Evolutionary conservation across 2,888 invertebrate genomes (phyloP).

Genomic region (Agonopterix alstromeriana): DNA sequence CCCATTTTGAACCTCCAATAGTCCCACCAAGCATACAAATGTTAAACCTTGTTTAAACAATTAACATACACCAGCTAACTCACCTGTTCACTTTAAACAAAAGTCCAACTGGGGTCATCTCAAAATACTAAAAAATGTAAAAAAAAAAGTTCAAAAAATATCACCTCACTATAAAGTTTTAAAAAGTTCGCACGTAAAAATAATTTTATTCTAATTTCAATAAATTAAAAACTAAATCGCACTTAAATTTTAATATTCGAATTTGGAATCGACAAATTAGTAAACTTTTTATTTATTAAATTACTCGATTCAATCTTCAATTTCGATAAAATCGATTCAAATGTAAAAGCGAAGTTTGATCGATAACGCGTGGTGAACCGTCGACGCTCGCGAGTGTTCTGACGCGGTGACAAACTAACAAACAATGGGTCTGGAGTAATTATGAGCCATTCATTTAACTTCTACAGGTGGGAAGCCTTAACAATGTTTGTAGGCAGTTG

Average conservation of each 20-base stretch:
- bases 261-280: neutral
- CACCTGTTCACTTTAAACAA: conserved; percentile 79
- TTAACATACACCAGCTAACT: conserved; percentile 24
- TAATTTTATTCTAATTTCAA: conserved; percentile 11
- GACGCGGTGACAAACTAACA: conserved; percentile 33
- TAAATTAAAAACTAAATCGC: conserved; percentile 7
- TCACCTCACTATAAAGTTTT: neutral
- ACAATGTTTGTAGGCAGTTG: conserved; percentile 14
- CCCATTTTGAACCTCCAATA: conserved; percentile 10
- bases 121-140: conserved; percentile 12
- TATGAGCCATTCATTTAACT: conserved; percentile 22
- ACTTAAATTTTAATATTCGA: conserved; percentile 8
- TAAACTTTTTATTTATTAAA: neutral
- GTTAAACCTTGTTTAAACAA: conserved; percentile 12
- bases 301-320: neutral
- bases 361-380: conserved; percentile 44
- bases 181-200: conserved; percentile 7
- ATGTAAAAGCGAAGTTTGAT: conserved; percentile 27
- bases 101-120: conserved; percentile 78
- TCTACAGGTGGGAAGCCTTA: conserved; percentile 55
- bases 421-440: conserved; percentile 61
- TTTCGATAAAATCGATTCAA: neutral
- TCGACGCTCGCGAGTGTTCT: conserved; percentile 54
- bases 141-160: neutral
- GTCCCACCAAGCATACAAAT: conserved; percentile 6